phyloP scores from a whole-genome alignment of 2,113 vertebrate genomes.

The Polypterus bichir region DNA sequence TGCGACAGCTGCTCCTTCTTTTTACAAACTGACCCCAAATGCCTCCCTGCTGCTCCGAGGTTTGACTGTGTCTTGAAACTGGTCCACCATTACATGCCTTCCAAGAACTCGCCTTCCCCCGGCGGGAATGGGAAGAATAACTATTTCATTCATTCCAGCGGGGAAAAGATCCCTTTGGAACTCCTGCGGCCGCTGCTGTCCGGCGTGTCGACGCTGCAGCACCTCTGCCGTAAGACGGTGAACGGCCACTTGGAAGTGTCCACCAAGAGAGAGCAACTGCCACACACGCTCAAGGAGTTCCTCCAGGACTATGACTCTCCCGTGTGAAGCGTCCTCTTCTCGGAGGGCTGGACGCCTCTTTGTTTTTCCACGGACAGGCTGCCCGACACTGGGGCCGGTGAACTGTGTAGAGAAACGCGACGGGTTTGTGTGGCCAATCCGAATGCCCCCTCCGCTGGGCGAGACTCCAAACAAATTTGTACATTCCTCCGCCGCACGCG shows the following conservation, averaged over 20 bases:
- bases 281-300: conserved; percentile 75
- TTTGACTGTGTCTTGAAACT: conserved; percentile 93
- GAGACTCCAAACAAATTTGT: no score
- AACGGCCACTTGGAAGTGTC: conserved; percentile 78
- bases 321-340: conserved; percentile 48
- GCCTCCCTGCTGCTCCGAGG: conserved; percentile 65
- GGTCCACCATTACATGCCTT: conserved; percentile 83
- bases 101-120: conserved; percentile 27
- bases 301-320: conserved; percentile 83
- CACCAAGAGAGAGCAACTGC: conserved; percentile 70
- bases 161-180: conserved; percentile 81
- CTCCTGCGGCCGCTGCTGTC: conserved; percentile 72
- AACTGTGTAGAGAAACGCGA: no score
- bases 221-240: conserved; percentile 88
- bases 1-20: conserved; percentile 73
- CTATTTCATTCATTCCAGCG: conserved; percentile 78
- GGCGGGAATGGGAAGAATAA: conserved; percentile 39
- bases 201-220: conserved; percentile 75
- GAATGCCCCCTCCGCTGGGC: no score
- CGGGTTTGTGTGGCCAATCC: no score
- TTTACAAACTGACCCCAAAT: conserved; percentile 81
- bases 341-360: background rate
- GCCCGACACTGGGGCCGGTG: no score
- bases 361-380: no score
- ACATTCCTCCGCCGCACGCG: no score